Conservation (phyloP, 2,113 vertebrate species). For the cattle (Bos taurus) region DNA sequence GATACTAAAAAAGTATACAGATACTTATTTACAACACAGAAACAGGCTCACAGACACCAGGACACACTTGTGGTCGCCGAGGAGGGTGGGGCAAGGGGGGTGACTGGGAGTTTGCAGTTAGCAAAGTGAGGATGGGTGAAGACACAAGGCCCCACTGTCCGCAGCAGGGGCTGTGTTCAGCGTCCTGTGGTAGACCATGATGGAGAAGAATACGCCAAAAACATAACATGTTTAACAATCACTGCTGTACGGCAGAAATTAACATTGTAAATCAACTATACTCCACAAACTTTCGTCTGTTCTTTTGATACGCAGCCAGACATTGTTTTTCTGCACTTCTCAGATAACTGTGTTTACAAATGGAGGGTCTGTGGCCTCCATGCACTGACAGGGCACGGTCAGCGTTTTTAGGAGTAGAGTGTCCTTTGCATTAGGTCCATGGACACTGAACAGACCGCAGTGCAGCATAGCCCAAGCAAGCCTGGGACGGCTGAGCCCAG, state of each 20-base stretch:
- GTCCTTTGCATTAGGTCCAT: background rate
- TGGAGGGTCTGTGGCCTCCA: background rate
- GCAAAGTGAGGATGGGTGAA: background rate
- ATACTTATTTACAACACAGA: too few species aligned
- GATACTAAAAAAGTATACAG: too few species aligned
- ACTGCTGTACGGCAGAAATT: fast-evolving
- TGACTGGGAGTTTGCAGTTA: background rate
- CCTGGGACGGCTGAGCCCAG: background rate
- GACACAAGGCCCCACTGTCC: fast-evolving
- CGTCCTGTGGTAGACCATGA: fast-evolving
- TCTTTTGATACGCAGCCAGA: background rate
- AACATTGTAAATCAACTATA: fast-evolving
- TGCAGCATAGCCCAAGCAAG: fast-evolving
- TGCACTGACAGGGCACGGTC: fast-evolving
- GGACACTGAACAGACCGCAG: fast-evolving
- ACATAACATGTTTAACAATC: fast-evolving
- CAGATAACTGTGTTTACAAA: background rate
- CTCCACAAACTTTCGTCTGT: fast-evolving
- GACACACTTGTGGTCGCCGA: background rate
- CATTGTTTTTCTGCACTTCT: too few species aligned
- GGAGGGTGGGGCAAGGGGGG: background rate
- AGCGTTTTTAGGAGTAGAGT: background rate
- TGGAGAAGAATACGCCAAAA: fast-evolving
- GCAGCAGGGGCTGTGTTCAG: fast-evolving
- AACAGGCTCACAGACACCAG: background rate